Percentiles rank a stretch among this genome's conserved stretches.
Evolutionary conservation across 2,888 invertebrate genomes (phyloP).

Genomic region (Herminia tarsipennalis): DNA sequence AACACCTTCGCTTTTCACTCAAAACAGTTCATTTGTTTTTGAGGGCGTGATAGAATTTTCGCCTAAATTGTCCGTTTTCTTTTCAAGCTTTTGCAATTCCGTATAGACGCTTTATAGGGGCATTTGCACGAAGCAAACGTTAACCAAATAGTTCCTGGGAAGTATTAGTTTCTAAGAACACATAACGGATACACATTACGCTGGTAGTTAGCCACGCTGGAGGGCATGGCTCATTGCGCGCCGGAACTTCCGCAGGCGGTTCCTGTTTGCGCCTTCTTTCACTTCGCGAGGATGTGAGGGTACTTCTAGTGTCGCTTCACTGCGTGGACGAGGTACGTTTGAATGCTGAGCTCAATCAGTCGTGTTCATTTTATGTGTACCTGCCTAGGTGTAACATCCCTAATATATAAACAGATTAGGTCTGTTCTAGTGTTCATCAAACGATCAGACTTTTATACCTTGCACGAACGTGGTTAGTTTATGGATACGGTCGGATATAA

Average conservation of each 20-base stretch:
- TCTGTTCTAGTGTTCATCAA: no score
- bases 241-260: constrained; percentile 4
- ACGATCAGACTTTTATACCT: no score
- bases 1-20: no score
- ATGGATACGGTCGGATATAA: no score
- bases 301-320: constrained; percentile 3
- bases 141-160: neutral
- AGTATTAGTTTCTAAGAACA: neutral
- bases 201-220: neutral
- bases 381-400: no score
- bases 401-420: no score
- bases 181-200: neutral
- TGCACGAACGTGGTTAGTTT: no score
- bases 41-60: no score
- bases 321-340: neutral
- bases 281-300: neutral
- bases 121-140: neutral
- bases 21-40: no score
- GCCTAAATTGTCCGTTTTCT: no score
- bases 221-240: constrained; percentile 10
- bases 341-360: neutral
- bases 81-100: no score
- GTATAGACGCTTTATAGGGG: no score
- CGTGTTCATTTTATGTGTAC: neutral
- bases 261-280: constrained; percentile 11